Conservation (phyloP, 2,113 vertebrate genomes). For the Epinephelus fuscoguttatus region DNA sequence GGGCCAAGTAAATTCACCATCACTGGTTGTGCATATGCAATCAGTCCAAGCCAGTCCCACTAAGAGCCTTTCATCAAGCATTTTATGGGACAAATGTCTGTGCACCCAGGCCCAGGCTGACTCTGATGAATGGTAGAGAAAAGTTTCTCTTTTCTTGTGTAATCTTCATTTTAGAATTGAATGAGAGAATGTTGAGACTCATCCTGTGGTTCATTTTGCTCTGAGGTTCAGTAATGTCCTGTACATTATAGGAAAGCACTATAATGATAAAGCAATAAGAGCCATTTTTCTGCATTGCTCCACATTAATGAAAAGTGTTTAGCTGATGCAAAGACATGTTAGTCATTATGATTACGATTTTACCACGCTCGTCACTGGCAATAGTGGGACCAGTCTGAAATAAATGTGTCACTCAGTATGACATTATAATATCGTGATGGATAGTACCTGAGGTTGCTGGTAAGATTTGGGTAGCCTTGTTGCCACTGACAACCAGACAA, state of each 20-base stretch:
- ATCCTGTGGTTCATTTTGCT: constrained; percentile 15
- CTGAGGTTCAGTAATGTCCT: constrained; percentile 12
- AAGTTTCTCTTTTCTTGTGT: constrained; percentile 32
- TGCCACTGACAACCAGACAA: background rate
- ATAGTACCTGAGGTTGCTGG: background rate
- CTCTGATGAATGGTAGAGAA: constrained; percentile 36
- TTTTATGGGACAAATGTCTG: constrained; percentile 64
- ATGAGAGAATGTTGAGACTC: constrained; percentile 20
- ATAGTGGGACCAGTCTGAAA: background rate
- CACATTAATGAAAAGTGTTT: constrained; percentile 18
- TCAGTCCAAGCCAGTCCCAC: constrained; percentile 48
- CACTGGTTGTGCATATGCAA: constrained; percentile 67
- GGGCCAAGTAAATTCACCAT: constrained; percentile 69
- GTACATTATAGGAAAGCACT: constrained; percentile 9
- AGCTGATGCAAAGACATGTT: background rate
- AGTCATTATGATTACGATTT: constrained; percentile 2
- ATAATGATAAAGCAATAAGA: constrained; percentile 28
- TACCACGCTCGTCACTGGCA: background rate
- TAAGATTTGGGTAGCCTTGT: background rate
- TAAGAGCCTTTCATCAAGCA: constrained; percentile 64
- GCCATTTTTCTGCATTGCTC: constrained; percentile 1
- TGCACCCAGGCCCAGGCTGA: constrained; percentile 21
- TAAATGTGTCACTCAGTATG: background rate
- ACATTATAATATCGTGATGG: background rate
- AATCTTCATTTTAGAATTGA: constrained; percentile 10